phyloP scores from a whole-genome alignment of 2,888 invertebrate species.

The Pseudococcus viburni region DNA sequence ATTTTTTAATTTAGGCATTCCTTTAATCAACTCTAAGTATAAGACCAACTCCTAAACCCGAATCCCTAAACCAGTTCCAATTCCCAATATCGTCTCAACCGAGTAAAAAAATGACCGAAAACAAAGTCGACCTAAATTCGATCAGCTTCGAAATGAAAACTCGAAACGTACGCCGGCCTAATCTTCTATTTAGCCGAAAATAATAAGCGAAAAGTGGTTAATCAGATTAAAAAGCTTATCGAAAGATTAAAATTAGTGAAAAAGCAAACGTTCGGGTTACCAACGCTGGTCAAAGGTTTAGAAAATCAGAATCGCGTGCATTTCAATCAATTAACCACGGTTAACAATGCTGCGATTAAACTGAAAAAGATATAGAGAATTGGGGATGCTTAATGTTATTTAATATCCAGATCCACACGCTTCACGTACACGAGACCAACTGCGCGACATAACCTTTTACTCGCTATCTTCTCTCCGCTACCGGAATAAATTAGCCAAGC shows the following conservation, averaged over 20 bases:
- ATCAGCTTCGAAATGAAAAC: neutral
- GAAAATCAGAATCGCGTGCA: constrained; percentile 17
- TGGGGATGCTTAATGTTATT: constrained; percentile 46
- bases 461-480: neutral
- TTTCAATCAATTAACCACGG: constrained; percentile 37
- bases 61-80: no score
- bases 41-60: no score
- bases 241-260: constrained; percentile 13
- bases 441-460: neutral
- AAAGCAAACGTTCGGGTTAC: constrained; percentile 22
- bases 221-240: constrained; percentile 25
- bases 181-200: constrained; percentile 30
- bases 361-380: constrained; percentile 37
- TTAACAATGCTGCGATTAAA: constrained; percentile 26
- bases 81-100: no score
- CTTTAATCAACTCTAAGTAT: no score
- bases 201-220: constrained; percentile 24
- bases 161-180: neutral
- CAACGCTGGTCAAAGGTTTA: constrained; percentile 2
- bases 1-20: no score
- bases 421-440: neutral
- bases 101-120: no score
- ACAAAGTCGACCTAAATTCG: neutral
- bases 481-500: neutral
- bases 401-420: constrained; percentile 30